phyloP scores from a whole-genome alignment of 2,888 invertebrate genomes.

The Harpagoxenus sublaevis region DNA sequence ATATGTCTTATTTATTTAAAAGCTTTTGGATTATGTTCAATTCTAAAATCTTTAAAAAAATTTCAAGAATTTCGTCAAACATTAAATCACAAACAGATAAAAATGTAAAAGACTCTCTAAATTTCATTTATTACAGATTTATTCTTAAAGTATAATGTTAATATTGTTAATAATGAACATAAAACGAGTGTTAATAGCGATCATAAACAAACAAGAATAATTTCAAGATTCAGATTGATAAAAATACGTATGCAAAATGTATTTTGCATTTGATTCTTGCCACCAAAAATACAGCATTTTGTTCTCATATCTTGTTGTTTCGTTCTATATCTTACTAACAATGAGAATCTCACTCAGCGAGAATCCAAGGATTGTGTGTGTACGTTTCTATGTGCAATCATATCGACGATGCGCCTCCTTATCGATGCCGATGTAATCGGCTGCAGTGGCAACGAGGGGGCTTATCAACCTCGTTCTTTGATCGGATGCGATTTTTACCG shows the following conservation, averaged over 20 bases:
- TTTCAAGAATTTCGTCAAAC: not conserved
- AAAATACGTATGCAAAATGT: not conserved
- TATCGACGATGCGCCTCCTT: conserved; percentile 37
- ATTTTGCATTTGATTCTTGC: not conserved
- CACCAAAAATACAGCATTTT: not conserved
- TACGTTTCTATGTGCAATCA: not conserved
- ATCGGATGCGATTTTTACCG: conserved; percentile 61
- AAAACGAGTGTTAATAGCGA: not conserved
- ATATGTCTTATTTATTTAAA: not conserved
- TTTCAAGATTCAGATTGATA: not conserved
- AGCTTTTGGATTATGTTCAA: not conserved
- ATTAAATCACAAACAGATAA: not conserved
- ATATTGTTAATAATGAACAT: not conserved
- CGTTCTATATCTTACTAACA: not conserved
- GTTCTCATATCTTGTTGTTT: not conserved
- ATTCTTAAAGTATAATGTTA: not conserved
- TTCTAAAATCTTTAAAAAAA: not conserved
- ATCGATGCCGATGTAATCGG: conserved; percentile 41
- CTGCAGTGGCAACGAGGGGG: conserved; percentile 35
- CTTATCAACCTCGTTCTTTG: conserved; percentile 54
- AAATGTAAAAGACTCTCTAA: not conserved
- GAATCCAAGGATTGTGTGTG: not conserved
- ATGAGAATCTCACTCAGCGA: not conserved
- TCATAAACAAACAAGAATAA: not conserved
- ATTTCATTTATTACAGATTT: not conserved